phyloP scores from a whole-genome alignment of 2,797 vertebrate genomes.

The Carapus acus region DNA sequence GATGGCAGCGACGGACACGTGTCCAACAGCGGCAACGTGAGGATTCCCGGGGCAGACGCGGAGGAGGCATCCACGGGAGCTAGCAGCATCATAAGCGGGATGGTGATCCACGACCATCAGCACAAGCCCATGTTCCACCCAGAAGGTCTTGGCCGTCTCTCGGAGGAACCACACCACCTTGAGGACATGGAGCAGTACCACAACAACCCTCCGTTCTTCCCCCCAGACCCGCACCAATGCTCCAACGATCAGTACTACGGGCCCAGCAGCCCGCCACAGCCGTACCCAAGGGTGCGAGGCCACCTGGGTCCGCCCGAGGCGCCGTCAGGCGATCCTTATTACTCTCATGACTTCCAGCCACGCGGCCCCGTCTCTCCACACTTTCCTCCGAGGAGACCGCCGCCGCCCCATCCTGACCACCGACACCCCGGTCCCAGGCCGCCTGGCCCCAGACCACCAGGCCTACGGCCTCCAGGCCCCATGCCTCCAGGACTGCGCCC shows the following conservation, averaged over 20 bases:
- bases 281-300: conserved; percentile 60
- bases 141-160: conserved; percentile 11
- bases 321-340: conserved; percentile 58
- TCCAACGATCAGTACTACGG: conserved; percentile 50
- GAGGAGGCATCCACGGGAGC: conserved; percentile 9
- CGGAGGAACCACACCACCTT: no score
- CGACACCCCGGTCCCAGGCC: conserved; percentile 51
- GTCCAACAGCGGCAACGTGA: background rate
- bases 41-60: conserved; percentile 16
- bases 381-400: conserved; percentile 49
- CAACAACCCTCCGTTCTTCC: conserved; percentile 52
- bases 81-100: conserved; percentile 41
- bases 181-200: conserved; percentile 45
- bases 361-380: conserved; percentile 54
- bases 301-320: conserved; percentile 54
- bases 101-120: conserved; percentile 66
- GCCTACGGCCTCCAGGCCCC: conserved; percentile 39
- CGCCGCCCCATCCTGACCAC: conserved; percentile 55
- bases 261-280: conserved; percentile 49
- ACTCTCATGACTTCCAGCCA: conserved; percentile 61
- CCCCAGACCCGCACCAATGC: conserved; percentile 52
- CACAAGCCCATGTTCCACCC: conserved; percentile 60
- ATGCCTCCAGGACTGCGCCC: no score
- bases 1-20: conserved; percentile 32
- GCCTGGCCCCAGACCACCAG: conserved; percentile 13